A percentile compares a stretch with the other conserved stretches of the same genome.
Evolutionary conservation across 1,140 invertebrate species (phyloP).

Genomic region (Hyles vespertilio): DNA sequence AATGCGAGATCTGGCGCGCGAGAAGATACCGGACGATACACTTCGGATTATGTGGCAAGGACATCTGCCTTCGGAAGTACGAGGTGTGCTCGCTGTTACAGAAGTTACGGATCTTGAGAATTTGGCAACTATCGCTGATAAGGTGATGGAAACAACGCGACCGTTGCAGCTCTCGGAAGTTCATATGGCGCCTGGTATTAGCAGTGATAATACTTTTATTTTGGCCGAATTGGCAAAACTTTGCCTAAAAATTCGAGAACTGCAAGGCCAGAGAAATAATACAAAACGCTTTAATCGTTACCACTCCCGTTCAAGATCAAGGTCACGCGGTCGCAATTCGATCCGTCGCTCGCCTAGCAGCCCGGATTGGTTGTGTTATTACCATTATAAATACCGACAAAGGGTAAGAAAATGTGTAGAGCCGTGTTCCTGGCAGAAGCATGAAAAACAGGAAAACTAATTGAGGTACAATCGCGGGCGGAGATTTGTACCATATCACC

Average conservation of each 20-base stretch:
- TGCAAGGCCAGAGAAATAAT: not conserved
- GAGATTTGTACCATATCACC: not conserved
- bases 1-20: conserved; percentile 7
- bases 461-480: conserved; percentile 8
- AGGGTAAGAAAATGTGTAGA: conserved; percentile 10
- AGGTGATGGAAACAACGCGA: conserved; percentile 3
- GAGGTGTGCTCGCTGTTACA: conserved; percentile 8
- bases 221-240: not conserved
- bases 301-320: not conserved
- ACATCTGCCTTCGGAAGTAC: conserved; percentile 7
- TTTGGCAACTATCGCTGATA: conserved; percentile 21
- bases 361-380: conserved; percentile 13
- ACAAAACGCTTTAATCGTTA: no score
- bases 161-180: not conserved
- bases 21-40: conserved; percentile 15
- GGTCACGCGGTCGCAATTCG: not conserved
- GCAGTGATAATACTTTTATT: not conserved
- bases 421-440: conserved; percentile 4
- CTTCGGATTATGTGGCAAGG: conserved; percentile 15
- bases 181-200: not conserved
- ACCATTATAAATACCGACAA: conserved; percentile 8
- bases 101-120: conserved; percentile 15
- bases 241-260: not conserved
- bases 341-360: conserved; percentile 5
- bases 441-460: conserved; percentile 16